phyloP scores from a whole-genome alignment of 1,140 invertebrate species.

The Oryzaephilus surinamensis region DNA sequence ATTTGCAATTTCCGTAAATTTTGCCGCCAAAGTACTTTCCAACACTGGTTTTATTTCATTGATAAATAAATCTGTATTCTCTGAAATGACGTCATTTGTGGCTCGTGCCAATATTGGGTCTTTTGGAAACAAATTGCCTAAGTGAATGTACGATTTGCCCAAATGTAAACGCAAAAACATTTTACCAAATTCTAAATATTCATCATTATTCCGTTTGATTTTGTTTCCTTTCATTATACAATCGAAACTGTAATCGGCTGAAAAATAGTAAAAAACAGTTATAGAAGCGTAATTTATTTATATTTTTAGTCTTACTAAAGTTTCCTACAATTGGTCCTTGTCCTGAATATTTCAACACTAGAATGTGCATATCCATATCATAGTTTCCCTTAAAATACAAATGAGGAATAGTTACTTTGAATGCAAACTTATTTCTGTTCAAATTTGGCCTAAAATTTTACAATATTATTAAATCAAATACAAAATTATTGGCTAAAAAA shows the following conservation, averaged over 20 bases:
- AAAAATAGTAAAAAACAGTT: constrained; percentile 17
- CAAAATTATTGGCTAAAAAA: background rate
- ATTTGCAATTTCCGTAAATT: constrained; percentile 57
- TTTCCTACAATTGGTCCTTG: constrained; percentile 52
- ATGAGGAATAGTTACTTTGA: constrained; percentile 37
- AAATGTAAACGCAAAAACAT: constrained; percentile 44
- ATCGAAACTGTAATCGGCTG: constrained; percentile 46
- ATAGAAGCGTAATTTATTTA: constrained; percentile 1
- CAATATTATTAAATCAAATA: constrained; percentile 8
- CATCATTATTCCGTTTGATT: constrained; percentile 37
- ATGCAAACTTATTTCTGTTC: constrained; percentile 37
- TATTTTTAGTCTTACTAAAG: constrained; percentile 48
- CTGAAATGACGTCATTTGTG: constrained; percentile 38
- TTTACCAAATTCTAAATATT: constrained; percentile 46
- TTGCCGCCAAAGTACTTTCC: constrained; percentile 47
- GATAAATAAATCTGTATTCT: constrained; percentile 50
- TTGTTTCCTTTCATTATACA: constrained; percentile 44
- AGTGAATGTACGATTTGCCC: constrained; percentile 40
- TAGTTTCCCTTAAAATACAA: constrained; percentile 44
- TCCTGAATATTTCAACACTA: constrained; percentile 50
- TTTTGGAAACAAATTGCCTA: constrained; percentile 53
- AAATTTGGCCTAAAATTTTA: constrained; percentile 41
- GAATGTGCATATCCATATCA: constrained; percentile 43
- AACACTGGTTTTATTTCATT: constrained; percentile 53
- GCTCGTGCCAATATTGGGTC: constrained; percentile 42